These are phyloP conservation scores for Ceraclea dissimilis DNA, from an alignment of 2,888 invertebrate species.

Conservation along the genomic window DNA sequence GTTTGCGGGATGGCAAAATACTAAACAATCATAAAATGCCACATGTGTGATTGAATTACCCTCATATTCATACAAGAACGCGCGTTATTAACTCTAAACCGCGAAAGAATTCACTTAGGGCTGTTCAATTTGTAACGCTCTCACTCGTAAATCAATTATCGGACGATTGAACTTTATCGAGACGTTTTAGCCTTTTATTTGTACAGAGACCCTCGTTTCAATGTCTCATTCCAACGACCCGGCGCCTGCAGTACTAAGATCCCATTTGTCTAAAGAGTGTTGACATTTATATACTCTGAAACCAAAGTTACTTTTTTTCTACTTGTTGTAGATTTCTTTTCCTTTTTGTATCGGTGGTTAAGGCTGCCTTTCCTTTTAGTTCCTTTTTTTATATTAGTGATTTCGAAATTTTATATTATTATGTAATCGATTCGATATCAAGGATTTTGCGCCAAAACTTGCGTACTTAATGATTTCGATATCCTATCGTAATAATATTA, in stretches of 20 bases:
- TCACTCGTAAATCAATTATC: conserved; percentile 14
- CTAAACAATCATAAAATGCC: too few relatives aligned
- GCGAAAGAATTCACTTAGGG: background rate
- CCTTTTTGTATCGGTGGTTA: too few relatives aligned
- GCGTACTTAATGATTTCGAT: too few relatives aligned
- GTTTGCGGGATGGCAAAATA: too few relatives aligned
- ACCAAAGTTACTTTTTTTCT: background rate
- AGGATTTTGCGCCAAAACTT: too few relatives aligned
- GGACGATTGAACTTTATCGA: conserved; percentile 14
- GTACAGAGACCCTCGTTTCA: background rate
- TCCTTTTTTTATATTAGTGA: too few relatives aligned
- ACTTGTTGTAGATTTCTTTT: background rate
- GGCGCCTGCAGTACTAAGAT: background rate
- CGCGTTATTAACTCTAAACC: background rate
- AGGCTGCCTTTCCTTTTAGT: too few relatives aligned
- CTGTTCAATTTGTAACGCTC: conserved; percentile 7
- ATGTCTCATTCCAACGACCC: background rate
- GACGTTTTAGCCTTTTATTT: conserved; percentile 13
- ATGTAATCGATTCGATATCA: too few relatives aligned
- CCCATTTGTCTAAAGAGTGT: background rate
- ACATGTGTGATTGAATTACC: background rate
- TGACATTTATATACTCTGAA: background rate
- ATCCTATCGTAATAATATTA: too few relatives aligned
- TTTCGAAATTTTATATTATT: too few relatives aligned
- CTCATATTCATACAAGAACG: background rate